These are phyloP conservation scores for Steinernema hermaphroditum DNA, from an alignment of 2,888 invertebrate genomes.

Conservation along the genomic window DNA sequence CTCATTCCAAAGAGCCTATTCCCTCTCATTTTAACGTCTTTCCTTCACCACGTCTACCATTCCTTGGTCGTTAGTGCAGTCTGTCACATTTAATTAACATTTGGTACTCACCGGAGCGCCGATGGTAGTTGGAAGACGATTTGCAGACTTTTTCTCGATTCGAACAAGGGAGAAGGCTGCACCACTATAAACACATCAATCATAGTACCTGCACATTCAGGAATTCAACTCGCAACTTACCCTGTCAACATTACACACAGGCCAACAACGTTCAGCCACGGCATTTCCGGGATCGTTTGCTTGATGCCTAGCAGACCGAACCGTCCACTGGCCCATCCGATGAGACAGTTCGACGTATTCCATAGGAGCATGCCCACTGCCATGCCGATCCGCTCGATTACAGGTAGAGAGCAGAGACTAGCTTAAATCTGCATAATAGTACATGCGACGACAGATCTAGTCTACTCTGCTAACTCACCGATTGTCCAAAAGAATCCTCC, in stretches of 20 bases:
- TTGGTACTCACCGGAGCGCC: background rate
- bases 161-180: conserved; percentile 37
- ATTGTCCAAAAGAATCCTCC: conserved; percentile 69
- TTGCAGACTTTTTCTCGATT: background rate
- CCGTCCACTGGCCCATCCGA: conserved; percentile 69
- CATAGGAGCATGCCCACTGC: conserved; percentile 69
- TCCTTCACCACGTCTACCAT: no score
- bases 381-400: conserved; percentile 60
- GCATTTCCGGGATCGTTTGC: conserved; percentile 35
- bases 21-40: no score
- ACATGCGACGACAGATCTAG: conserved; percentile 1
- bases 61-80: no score
- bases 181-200: conserved; percentile 33
- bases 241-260: conserved; percentile 35
- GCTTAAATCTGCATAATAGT: conserved; percentile 20
- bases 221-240: conserved; percentile 25
- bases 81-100: no score
- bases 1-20: no score
- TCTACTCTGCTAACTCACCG: conserved; percentile 59
- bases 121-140: background rate
- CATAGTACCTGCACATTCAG: background rate
- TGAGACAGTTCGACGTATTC: conserved; percentile 68
- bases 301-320: conserved; percentile 61
- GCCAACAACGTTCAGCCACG: conserved; percentile 40
- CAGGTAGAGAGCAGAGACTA: conserved; percentile 58